Base-by-base conservation (phyloP, 2,797 vertebrate species). In the Cirrhinus molitorella region DNA sequence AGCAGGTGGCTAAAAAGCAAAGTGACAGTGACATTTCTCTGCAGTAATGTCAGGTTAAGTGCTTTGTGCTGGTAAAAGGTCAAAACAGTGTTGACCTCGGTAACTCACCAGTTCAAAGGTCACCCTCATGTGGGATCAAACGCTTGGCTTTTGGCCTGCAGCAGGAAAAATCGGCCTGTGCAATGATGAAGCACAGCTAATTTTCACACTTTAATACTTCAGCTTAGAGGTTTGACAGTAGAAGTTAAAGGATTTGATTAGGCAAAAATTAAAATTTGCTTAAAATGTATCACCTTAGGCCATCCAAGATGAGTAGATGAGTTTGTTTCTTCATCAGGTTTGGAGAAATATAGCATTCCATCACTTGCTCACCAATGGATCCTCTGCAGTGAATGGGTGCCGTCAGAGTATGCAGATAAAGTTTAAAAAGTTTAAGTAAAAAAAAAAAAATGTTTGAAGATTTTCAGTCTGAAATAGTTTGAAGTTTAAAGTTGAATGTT, bases 51-150 rank as follows among this genome's bases (percentile, higher is more conserved):
- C 34, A 13, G 65, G 67, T 70, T 70, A 47, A 70, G 43, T 70
- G 68, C 12, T 1, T n/a, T 43, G 37, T 7, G 65, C 31, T n/a
- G 19, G 34, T n/a, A 11, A 43, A 68, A 10, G 21, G 14, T 13
- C 67, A 71, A 40, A 47, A 19, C 43, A 17, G 23, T 19, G 23
- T 1, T 28, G 43, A 57, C 51, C 72, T 74, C 70, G 21, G 47
- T 51, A 21, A 72, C 47, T 72, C 72, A 16, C 13, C 72, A 40
- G 72, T 0, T 74, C 31, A 74, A 74, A 74, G 72, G 51, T 74
- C 51, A 74, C 21, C 21, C 19, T 57, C 72, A 23, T 5, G 5
- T 21, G 19, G 16, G 71, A 53, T 13, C 71, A 73, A n/a, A 1
- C 49, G 1, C 21, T 37, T 37, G 72, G 23, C 72, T 51, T 57